Conservation (phyloP, 2,888 invertebrate genomes). For the Chrysolina haemoptera region DNA sequence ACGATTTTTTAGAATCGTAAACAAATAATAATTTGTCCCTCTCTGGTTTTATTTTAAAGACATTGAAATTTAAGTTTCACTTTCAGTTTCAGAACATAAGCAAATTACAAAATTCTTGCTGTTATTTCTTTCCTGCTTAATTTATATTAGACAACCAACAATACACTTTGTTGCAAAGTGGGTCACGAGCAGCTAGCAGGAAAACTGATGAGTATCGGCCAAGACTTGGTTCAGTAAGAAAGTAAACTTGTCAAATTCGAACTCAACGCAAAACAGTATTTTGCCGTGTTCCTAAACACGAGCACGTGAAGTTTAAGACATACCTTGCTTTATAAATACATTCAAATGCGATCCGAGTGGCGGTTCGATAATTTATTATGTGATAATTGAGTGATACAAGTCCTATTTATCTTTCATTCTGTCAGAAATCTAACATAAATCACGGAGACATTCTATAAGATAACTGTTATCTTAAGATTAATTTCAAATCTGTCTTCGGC, state of each 20-base stretch:
- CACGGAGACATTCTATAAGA: constrained; percentile 18
- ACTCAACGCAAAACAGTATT: constrained; percentile 44
- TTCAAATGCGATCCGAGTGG: constrained; percentile 30
- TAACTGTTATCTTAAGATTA: constrained; percentile 29
- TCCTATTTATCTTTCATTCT: constrained; percentile 21
- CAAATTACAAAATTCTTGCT: neutral
- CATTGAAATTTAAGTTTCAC: too few species aligned
- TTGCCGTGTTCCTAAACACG: constrained; percentile 42
- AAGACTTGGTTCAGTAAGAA: neutral
- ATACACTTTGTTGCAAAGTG: neutral
- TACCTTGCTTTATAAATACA: constrained; percentile 41
- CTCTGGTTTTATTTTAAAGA: too few species aligned
- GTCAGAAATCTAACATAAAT: constrained; percentile 25
- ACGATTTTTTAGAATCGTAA: too few species aligned
- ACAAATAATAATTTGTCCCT: too few species aligned
- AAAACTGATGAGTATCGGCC: neutral
- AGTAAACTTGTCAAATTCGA: constrained; percentile 39
- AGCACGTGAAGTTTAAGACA: constrained; percentile 39
- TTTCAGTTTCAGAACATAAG: too few species aligned
- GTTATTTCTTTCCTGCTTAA: neutral
- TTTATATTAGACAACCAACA: neutral
- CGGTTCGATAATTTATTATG: constrained; percentile 20
- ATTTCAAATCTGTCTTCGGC: constrained; percentile 15
- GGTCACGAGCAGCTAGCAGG: neutral
- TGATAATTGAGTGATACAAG: constrained; percentile 1